phyloP scores from a whole-genome alignment of 2,888 invertebrate genomes.

The Aspidiotus rigidus region DNA sequence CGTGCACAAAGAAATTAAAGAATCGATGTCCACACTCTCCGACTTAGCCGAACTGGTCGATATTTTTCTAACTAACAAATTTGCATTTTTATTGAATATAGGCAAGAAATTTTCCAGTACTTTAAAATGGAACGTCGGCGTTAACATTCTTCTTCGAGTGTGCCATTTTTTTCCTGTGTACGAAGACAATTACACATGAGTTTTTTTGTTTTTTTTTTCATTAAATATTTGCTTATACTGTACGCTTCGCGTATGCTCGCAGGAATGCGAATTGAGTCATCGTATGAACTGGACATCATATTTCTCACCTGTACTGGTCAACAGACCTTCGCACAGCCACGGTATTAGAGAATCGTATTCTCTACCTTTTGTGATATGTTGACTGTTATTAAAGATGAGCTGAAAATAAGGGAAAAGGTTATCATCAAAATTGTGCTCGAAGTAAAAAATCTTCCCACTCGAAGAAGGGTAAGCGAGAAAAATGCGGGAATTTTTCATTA shows the following conservation, averaged over 20 bases:
- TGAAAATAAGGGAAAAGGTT: conserved; percentile 19
- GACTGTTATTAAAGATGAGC: conserved; percentile 35
- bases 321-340: conserved; percentile 37
- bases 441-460: background rate
- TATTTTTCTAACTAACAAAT: conserved; percentile 27
- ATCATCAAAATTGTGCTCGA: background rate
- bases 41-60: background rate
- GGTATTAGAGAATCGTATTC: conserved; percentile 34
- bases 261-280: too few species aligned
- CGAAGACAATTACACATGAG: background rate
- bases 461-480: too few species aligned
- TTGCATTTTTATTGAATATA: conserved; percentile 49
- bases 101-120: conserved; percentile 58
- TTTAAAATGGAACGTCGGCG: conserved; percentile 61
- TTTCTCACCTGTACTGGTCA: conserved; percentile 36
- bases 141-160: conserved; percentile 53
- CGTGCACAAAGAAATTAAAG: conserved; percentile 32
- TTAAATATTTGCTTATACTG: background rate
- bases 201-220: too few species aligned
- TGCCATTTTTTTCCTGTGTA: conserved; percentile 49
- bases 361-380: conserved; percentile 36
- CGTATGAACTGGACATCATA: too few species aligned
- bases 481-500: too few species aligned
- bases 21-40: conserved; percentile 9
- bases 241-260: too few species aligned